Base-by-base conservation (phyloP, 2,797 vertebrate genomes). In the Falco rusticolus region DNA sequence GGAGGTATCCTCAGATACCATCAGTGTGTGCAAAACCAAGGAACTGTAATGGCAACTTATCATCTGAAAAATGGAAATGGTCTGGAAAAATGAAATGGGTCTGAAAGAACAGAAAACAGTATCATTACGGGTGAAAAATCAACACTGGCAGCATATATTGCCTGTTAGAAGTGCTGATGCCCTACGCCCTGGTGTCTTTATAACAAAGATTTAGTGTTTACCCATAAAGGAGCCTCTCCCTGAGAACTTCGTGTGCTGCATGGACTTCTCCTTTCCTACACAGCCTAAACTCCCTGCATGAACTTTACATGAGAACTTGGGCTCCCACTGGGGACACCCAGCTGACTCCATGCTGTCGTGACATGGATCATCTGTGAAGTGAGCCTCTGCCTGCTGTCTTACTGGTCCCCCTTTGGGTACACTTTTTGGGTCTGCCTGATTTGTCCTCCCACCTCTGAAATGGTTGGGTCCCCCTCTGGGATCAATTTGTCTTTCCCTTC, bases 291-390 rank as follows among this genome's bases (percentile, higher is more conserved):
- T 43, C 11, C 37, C 11, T 5, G 2, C 5, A 25, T 37, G 15
- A 59, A 21, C 24, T 39, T 80, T 45, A 41, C 39, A 3, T 0
- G 3, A 50, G 28, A 31, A 10, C 13, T 66, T 80, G 18, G 15
- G 31, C 5, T 80, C 20, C 43, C 18, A 25, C 20, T 1, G 1
- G 39, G 10, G 6, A 34, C 2, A 10, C 2, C 43, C 0, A 3
- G 4, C 18, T 71, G 20, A 50, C 28, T 65, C 21, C 24, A 65
- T 15, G 13, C 9, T 26, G 69, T 26, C 22, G 39, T 33, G 51
- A 41, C 6, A 5, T 0, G 5, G 39, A 53, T 65, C 15, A 48
- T 5, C 25, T 70, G 24, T 59, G 39, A 56, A 70, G 47, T 13
- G 47, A 84, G 28, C 31, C 11, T 25, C n/a, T 60, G 33, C 19